phyloP scores from a whole-genome alignment of 2,797 vertebrate genomes.

The Mycteria americana region DNA sequence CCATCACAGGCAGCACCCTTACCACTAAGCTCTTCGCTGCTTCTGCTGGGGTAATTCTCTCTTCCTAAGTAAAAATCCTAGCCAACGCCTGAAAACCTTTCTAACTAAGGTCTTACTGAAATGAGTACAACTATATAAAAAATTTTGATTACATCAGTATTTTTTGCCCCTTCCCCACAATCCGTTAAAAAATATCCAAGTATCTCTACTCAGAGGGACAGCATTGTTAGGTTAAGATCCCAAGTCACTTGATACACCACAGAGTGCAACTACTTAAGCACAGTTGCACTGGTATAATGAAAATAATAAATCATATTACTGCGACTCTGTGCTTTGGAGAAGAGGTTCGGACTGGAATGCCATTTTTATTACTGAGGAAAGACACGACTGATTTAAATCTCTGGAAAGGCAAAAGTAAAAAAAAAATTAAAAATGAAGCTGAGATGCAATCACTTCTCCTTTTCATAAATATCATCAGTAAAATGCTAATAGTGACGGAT shows the following conservation, averaged over 20 bases:
- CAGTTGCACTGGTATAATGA: not conserved
- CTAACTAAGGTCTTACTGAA: not conserved
- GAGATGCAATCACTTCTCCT: not conserved
- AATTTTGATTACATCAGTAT: not conserved
- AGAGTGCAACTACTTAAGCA: not conserved
- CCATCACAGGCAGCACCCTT: not conserved
- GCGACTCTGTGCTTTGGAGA: not conserved
- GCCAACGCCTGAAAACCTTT: not conserved
- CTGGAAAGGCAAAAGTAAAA: not conserved
- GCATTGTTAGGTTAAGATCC: not conserved
- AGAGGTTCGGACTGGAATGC: not conserved
- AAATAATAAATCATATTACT: not conserved
- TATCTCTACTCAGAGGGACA: not conserved
- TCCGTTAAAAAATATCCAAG: not conserved
- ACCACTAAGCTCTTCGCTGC: not conserved
- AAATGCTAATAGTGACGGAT: not conserved
- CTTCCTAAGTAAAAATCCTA: not conserved
- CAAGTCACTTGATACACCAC: not conserved
- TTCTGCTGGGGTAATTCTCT: not conserved
- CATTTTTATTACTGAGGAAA: not conserved
- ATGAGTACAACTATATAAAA: not conserved
- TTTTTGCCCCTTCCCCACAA: not conserved
- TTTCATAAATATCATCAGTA: not conserved
- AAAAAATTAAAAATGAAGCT: not conserved
- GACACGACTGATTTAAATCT: not conserved